Percentiles rank a stretch among this genome's conserved stretches.
Evolutionary conservation across 2,888 invertebrate genomes (phyloP).

Genomic region (Desoria tigrina): DNA sequence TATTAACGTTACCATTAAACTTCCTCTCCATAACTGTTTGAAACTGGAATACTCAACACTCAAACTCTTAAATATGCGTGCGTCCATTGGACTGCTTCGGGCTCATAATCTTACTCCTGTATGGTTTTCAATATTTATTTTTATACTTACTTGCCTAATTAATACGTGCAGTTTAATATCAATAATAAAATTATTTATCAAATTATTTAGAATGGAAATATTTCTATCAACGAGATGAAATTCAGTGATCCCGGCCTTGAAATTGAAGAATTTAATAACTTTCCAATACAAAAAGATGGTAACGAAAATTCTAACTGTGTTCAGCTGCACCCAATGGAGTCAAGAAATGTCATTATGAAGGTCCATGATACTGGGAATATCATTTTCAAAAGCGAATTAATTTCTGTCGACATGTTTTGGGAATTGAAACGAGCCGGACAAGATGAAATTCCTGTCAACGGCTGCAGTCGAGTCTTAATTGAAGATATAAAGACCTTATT

Average conservation of each 20-base stretch:
- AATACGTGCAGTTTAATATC: background rate
- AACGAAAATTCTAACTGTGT: background rate
- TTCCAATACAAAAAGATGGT: background rate
- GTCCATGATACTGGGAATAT: slow-evolving; percentile 12
- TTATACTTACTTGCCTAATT: too few relatives aligned
- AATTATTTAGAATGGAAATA: slow-evolving; percentile 6
- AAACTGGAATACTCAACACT: slow-evolving; percentile 43
- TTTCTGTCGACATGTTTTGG: background rate
- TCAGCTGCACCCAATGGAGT: slow-evolving; percentile 26
- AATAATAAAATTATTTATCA: too few relatives aligned
- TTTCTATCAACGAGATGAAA: slow-evolving; percentile 20
- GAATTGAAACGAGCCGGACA: background rate
- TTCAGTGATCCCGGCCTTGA: background rate
- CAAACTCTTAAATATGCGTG: slow-evolving; percentile 40
- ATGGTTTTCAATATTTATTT: background rate
- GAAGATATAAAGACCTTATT: slow-evolving; percentile 9
- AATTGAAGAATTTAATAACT: background rate
- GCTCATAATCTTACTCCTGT: slow-evolving; percentile 47
- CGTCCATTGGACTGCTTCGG: slow-evolving; percentile 37
- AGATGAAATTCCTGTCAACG: slow-evolving; percentile 1
- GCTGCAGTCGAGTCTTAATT: background rate
- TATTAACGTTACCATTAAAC: slow-evolving; percentile 32
- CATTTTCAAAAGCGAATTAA: background rate
- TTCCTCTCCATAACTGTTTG: slow-evolving; percentile 38
- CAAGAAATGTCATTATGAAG: slow-evolving; percentile 36